Conservation (phyloP, 1,140 invertebrate genomes). For the Drosophila jambulina region DNA sequence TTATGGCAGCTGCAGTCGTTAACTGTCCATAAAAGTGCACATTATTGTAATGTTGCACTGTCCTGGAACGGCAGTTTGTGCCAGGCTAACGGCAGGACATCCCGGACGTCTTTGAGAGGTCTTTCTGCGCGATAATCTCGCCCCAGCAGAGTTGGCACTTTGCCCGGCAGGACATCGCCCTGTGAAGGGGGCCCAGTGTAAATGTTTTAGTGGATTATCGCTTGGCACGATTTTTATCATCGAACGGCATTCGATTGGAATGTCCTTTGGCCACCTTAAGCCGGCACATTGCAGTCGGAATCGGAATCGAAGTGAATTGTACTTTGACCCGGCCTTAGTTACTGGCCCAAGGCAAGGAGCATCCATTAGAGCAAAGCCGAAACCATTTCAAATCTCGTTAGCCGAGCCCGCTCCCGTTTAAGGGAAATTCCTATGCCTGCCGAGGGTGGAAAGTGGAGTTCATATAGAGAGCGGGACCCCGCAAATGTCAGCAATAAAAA, state of each 20-base stretch:
- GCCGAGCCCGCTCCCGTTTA: not conserved
- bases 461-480: conserved; percentile 41
- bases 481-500: conserved; percentile 71
- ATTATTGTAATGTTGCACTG: conserved; percentile 83
- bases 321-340: conserved; percentile 25
- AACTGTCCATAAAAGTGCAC: conserved; percentile 81
- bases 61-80: conserved; percentile 67
- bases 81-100: conserved; percentile 62
- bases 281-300: conserved; percentile 42
- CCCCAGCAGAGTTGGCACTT: conserved; percentile 25
- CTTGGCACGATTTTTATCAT: conserved; percentile 80
- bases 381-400: conserved; percentile 59
- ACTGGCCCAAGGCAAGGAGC: conserved; percentile 19
- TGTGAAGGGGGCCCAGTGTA: conserved; percentile 22
- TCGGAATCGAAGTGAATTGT: conserved; percentile 45
- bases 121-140: conserved; percentile 21
- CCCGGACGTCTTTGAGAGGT: conserved; percentile 1
- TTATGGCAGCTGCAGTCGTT: conserved; percentile 79
- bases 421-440: conserved; percentile 33
- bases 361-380: conserved; percentile 56
- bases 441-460: conserved; percentile 44
- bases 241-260: conserved; percentile 79
- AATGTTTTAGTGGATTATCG: conserved; percentile 76
- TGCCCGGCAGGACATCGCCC: conserved; percentile 36
- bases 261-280: conserved; percentile 71